Base-by-base conservation (phyloP, 2,113 vertebrate species). In the Engystomops pustulosus region DNA sequence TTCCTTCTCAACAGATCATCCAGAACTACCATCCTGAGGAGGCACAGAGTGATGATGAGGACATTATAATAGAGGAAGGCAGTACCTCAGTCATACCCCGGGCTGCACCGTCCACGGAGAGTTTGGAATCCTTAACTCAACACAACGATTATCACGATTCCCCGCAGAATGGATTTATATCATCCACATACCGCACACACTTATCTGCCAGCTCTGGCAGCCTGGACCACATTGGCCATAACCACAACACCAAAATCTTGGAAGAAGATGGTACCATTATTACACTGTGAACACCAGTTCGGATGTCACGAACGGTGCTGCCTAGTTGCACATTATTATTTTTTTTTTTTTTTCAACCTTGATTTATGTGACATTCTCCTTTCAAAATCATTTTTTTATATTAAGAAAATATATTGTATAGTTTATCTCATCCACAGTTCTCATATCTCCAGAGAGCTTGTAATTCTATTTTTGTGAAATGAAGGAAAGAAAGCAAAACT, bases 261-360 rank as follows among this genome's bases (percentile, higher is more conserved):
- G 98, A 99, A 90, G 98, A 99, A 88, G 98, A 99, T 0, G 98
- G 98, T 30, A 99, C 98, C 0, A 94, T 99, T 70, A 98, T 99
- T 86, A 99, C 98, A 0, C 93, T 99, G 79, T 99, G 96, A 55
- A 74, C 7, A n/a, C 47, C 62, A 14, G 44, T 27, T 51, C 18
- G 38, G 47, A 14, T 32, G 84, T 20, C 18, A 17, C 36, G 34
- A n/a, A 9, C 25, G 67, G 23, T 30, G 60, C 58, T 75, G 23
- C 30, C 30, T 49, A 38, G 15, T 77, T 84, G 81, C 71, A 84
- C 81, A 76, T 65, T 7, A 14, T 62, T 15, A 15, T 65, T n/a
- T 82, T 65, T 30, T n/a, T 65, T n/a, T 70, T 27, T 18, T 77
- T 68, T 38, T 85, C 70, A 41, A 20, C 58, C 27, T 76, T 76